Evolutionary conservation across 1,140 invertebrate species (phyloP).

Genomic region (Mesaphorura yosii): DNA sequence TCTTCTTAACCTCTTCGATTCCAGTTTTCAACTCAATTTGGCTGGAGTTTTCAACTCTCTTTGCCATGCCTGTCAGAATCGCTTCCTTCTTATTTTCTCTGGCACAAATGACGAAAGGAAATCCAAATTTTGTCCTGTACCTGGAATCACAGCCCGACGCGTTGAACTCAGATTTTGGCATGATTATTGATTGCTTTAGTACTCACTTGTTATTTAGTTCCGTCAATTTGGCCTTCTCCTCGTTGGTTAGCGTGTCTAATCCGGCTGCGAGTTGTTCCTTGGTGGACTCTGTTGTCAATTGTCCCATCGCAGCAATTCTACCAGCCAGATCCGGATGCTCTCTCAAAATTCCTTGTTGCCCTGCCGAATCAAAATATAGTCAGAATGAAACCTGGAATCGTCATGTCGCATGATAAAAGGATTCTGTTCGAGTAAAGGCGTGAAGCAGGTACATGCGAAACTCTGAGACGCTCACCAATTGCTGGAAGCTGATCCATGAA

Average conservation of each 20-base stretch:
- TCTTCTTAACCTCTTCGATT: conserved; percentile 57
- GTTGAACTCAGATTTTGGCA: no score
- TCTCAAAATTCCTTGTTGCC: conserved; percentile 44
- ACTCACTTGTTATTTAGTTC: conserved; percentile 44
- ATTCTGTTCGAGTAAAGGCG: background rate
- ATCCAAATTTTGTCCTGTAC: conserved; percentile 54
- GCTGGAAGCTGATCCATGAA: conserved; percentile 45
- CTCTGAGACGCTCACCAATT: conserved; percentile 38
- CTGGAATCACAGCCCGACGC: no score
- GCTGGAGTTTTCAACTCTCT: conserved; percentile 43
- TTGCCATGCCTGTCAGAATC: conserved; percentile 46
- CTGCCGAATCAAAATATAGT: conserved; percentile 35
- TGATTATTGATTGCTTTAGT: background rate
- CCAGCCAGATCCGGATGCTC: conserved; percentile 55
- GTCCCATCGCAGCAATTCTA: conserved; percentile 42
- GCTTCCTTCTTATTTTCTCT: conserved; percentile 50
- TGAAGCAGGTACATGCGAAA: background rate
- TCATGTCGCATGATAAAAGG: background rate
- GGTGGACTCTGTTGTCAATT: conserved; percentile 47
- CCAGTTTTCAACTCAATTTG: conserved; percentile 46
- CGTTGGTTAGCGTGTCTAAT: conserved; percentile 41
- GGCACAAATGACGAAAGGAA: conserved; percentile 59
- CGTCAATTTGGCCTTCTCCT: conserved; percentile 43
- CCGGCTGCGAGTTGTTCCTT: conserved; percentile 49
- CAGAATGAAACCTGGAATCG: background rate